Base-by-base conservation (phyloP, 2,888 invertebrate species). In the Zhengitettix transpicula region DNA sequence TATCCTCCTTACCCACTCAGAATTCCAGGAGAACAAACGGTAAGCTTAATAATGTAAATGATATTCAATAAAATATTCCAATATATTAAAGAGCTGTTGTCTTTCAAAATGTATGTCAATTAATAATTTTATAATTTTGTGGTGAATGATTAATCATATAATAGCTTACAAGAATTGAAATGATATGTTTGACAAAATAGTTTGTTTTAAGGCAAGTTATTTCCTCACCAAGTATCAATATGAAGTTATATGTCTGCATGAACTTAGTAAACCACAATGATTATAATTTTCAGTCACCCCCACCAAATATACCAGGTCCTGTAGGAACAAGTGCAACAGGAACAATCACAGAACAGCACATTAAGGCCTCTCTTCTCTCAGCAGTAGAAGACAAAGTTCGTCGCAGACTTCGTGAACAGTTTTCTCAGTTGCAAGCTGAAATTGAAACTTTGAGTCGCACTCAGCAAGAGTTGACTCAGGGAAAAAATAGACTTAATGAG, bases 381-480 rank as follows among this genome's bases (percentile, higher is more conserved):
- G 98, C 97, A 40, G 90, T 98, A 1, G 93, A 96, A 73, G 97
- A 99, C 71, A 96, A 95, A 74, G 74, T 99, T 65, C 81, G 87
- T 67, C 77, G 93, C 63, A 81, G 90, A 64, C 81, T 98, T 66
- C 85, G 87, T 67, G 97, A 98, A 69, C 88, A 89, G 68, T 87
- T 90, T 63, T 89, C 89, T 67, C 93, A 94, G 71, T 84, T 88
- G 63, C 89, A 92, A 74, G 95, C 93, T 9, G 95, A 96, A 73
- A 77, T 94, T 65, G 90, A 94, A 68, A 94, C 93, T 3, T 75
- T 96, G 61, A 81, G 86, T 65, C 81, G 90, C 63, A 94, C 93
- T 1, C 88, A 90, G 68, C 85, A 88, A 64, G 95, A 95, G 73
- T 75, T 96, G 58, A 81, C 82, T 57, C 86, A 87, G 69, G 95